Evolutionary conservation across 2,797 vertebrate species (phyloP).

Genomic region (Coregonus suidteri): DNA sequence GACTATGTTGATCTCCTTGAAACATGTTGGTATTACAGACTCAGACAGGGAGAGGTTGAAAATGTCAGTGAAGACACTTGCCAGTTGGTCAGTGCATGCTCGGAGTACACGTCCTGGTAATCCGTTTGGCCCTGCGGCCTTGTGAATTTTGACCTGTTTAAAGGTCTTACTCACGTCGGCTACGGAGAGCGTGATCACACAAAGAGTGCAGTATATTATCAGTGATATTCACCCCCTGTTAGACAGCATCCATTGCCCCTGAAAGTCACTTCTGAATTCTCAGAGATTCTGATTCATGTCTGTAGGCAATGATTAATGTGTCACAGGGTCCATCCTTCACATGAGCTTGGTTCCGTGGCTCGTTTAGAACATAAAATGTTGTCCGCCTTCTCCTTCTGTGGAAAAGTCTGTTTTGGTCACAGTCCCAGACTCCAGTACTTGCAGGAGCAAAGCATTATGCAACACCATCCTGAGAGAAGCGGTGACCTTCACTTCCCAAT

Average conservation of each 20-base stretch:
- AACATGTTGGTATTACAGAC: too few species aligned
- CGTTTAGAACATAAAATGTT: neutral
- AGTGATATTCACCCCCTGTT: neutral
- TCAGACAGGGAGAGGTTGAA: too few species aligned
- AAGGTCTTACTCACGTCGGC: too few species aligned
- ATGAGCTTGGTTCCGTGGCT: neutral
- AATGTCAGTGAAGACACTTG: too few species aligned
- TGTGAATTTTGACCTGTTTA: too few species aligned
- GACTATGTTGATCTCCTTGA: too few species aligned
- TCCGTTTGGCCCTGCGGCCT: too few species aligned
- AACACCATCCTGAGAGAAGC: neutral
- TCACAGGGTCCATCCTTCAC: neutral
- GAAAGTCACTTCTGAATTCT: neutral
- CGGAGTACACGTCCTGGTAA: too few species aligned
- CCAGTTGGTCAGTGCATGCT: too few species aligned
- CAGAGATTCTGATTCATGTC: neutral
- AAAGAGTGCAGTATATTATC: neutral
- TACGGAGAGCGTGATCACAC: too few species aligned
- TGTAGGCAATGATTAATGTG: neutral
- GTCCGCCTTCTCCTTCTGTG: neutral
- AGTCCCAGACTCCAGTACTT: slow-evolving; percentile 28
- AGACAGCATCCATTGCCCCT: neutral
- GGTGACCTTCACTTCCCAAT: slow-evolving; percentile 26
- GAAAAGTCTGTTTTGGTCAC: slow-evolving; percentile 29
- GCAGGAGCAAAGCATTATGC: slow-evolving; percentile 21